Evolutionary conservation across 2,797 vertebrate genomes (phyloP).

Genomic region (Cirrhinus mrigala): DNA sequence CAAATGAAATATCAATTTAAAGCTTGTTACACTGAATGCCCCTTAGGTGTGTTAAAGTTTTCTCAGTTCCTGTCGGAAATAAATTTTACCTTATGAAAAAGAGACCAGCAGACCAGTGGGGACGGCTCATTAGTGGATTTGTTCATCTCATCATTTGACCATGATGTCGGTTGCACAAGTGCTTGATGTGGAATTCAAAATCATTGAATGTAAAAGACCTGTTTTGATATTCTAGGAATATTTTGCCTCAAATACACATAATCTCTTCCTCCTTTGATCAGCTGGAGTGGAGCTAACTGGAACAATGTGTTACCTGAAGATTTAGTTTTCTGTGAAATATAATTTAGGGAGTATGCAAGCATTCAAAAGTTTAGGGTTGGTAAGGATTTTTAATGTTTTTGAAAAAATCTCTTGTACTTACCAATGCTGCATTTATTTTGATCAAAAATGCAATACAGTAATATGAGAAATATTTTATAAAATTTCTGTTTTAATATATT

Average conservation of each 20-base stretch:
- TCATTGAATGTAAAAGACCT: background rate
- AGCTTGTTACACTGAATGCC: constrained; percentile 27
- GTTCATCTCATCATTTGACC: background rate
- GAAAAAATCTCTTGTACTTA: too few relatives aligned
- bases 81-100: constrained; percentile 12
- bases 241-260: background rate
- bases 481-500: background rate
- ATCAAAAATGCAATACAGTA: background rate
- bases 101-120: background rate
- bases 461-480: background rate
- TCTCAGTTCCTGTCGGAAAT: background rate
- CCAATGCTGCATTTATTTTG: background rate
- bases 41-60: constrained; percentile 19
- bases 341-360: background rate
- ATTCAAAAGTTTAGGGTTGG: background rate
- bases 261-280: constrained; percentile 10
- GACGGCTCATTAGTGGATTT: constrained; percentile 4
- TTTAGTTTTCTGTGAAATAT: background rate
- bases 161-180: background rate
- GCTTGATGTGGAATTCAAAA: constrained; percentile 9
- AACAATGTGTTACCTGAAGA: background rate
- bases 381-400: background rate
- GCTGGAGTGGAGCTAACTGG: background rate
- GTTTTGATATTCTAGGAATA: background rate
- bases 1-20: constrained; percentile 50